Base-by-base conservation (phyloP, 2,113 vertebrate genomes). In the Murina feae region DNA sequence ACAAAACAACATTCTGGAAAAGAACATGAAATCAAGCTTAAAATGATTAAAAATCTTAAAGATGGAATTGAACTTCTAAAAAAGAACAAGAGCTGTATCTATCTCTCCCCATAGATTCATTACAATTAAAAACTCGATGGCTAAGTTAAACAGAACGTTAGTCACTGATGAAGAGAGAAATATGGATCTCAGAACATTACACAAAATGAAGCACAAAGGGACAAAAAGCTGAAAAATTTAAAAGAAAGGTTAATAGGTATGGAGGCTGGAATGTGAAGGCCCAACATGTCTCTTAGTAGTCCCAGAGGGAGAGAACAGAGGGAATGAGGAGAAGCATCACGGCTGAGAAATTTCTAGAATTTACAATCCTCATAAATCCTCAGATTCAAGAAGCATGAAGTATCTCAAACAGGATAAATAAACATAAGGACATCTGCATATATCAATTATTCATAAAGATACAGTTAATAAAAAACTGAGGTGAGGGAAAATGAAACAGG, bases 361-460 rank as follows among this genome's bases (percentile, higher is more conserved):
- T 88, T 88, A 75, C 71, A 92, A 85, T 89, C 65, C 63, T 72
- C 30, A 65, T 32, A 55, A 81, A 81, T 74, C 58, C 21, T 47
- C 32, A 89, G 71, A 91, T 66, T 92, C 42, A 86, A 82, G 90
- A 82, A 95, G 30, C 85, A 88, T 2, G 44, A 60, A 49, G 32
- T n/a, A 78, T 86, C 39, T 89, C 13, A 72, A 84, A 25, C 9
- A 90, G 20, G 18, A 95, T 58, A 83, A 91, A 66, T 53, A 84
- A 35, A 78, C n/a, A 47, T 11, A 81, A 91, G 84, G 42, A 90
- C 13, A 84, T 81, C 42, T 95, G 63, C 49, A 32, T 75, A 12
- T 83, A 72, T 76, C 94, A 89, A 96, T 95, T 94, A 95, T 94
- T 94, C 76, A 91, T 80, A 80, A 89, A 88, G 76, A 21, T 58